These are phyloP conservation scores for Drosophila demipolita DNA, from an alignment of 2,888 invertebrate species.

Conservation along the genomic window DNA sequence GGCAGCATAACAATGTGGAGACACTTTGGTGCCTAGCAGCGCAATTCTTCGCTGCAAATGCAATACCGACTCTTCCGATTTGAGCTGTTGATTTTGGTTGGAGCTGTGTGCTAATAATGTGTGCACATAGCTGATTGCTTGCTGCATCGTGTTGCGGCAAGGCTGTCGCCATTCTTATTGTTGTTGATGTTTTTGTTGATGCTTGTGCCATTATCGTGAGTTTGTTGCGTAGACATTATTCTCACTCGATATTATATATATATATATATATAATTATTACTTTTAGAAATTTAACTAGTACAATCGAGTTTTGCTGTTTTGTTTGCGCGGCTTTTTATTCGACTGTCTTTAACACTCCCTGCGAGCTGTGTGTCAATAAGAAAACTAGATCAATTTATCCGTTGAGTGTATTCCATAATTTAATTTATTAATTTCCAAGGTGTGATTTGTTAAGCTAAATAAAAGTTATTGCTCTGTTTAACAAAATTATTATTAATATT, in stretches of 20 bases:
- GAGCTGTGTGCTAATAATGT: conserved; percentile 78
- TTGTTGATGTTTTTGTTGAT: conserved; percentile 34
- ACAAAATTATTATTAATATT: too few relatives aligned
- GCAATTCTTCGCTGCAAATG: conserved; percentile 82
- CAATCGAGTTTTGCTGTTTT: neutral
- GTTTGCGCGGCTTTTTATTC: too few relatives aligned
- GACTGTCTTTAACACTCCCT: too few relatives aligned
- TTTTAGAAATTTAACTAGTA: neutral
- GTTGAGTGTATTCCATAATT: too few relatives aligned
- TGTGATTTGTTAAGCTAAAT: too few relatives aligned
- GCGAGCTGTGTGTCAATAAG: too few relatives aligned
- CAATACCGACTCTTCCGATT: conserved; percentile 76
- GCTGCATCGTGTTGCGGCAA: conserved; percentile 49
- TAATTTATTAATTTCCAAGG: too few relatives aligned
- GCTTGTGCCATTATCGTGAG: conserved; percentile 18
- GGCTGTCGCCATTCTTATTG: conserved; percentile 47
- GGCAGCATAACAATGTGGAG: conserved; percentile 73
- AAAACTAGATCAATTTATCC: too few relatives aligned
- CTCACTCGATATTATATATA: neutral
- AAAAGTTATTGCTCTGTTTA: too few relatives aligned
- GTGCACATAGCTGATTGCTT: conserved; percentile 77
- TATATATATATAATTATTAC: neutral
- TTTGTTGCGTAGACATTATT: conserved; percentile 40
- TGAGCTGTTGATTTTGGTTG: conserved; percentile 70
- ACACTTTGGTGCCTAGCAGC: conserved; percentile 71